A percentile compares a stretch with the other conserved stretches of the same genome.
Evolutionary conservation across 2,888 invertebrate genomes (phyloP).

Genomic region (Melinaea marsaeus): DNA sequence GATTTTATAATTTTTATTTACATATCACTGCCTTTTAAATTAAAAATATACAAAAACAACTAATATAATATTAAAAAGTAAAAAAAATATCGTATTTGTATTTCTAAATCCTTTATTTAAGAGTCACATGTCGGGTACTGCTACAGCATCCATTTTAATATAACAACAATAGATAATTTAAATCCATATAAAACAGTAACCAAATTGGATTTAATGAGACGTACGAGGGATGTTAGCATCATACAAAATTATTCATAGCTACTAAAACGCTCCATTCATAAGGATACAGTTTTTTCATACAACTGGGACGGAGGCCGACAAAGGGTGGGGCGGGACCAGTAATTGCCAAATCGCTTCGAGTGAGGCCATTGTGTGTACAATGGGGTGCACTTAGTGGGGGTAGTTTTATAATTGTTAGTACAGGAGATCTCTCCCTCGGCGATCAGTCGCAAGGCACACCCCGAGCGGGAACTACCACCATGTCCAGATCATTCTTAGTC

Average conservation of each 20-base stretch:
- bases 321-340: conserved; percentile 76
- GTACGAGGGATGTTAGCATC: conserved; percentile 70
- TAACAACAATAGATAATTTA: conserved; percentile 14
- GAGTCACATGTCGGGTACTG: background rate
- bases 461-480: conserved; percentile 36
- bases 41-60: too few relatives aligned
- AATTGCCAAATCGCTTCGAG: conserved; percentile 78
- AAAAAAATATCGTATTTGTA: too few relatives aligned
- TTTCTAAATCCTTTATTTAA: background rate
- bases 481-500: conserved; percentile 90
- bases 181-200: conserved; percentile 55
- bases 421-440: conserved; percentile 50
- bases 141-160: conserved; percentile 8
- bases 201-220: conserved; percentile 75
- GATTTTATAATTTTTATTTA: too few relatives aligned
- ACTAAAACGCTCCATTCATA: conserved; percentile 73
- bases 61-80: too few relatives aligned
- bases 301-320: conserved; percentile 73
- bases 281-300: conserved; percentile 51
- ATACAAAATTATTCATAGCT: conserved; percentile 77
- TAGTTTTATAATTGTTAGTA: conserved; percentile 77
- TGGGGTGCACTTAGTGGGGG: conserved; percentile 75
- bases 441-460: conserved; percentile 58
- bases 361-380: conserved; percentile 74
- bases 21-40: too few relatives aligned